Evolutionary conservation across 2,113 vertebrate species (phyloP).

Genomic region (Pholis gunnellus): DNA sequence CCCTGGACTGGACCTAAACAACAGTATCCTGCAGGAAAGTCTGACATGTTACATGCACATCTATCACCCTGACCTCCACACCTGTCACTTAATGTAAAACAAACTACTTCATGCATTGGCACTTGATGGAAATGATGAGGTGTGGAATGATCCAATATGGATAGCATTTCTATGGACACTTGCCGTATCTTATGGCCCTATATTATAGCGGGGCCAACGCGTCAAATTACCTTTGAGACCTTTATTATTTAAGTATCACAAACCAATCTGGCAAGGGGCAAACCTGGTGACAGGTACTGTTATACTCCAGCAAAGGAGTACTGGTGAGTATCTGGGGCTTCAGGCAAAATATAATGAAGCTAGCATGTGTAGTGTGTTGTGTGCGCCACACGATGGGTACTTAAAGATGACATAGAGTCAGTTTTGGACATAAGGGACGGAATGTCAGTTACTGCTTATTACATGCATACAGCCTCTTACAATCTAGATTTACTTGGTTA

Average conservation of each 20-base stretch:
- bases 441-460: not conserved
- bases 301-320: not conserved
- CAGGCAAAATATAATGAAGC: not conserved
- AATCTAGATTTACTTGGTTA: slow-evolving; percentile 3
- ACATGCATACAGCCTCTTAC: not conserved
- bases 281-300: not conserved
- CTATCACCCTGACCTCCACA: not conserved
- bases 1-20: not conserved
- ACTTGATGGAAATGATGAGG: not conserved
- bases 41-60: not conserved
- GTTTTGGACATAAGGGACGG: too few relatives aligned
- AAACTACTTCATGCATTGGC: not conserved
- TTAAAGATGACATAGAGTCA: slow-evolving; percentile 9
- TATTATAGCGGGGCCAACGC: not conserved
- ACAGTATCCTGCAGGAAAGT: not conserved
- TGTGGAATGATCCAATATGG: not conserved
- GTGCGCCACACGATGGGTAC: not conserved
- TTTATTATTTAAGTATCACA: not conserved
- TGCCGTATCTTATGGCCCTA: not conserved
- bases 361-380: not conserved
- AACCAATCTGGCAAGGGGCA: not conserved
- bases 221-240: not conserved
- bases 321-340: not conserved
- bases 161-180: not conserved
- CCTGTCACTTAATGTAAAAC: not conserved